Percentiles rank a stretch among this genome's conserved stretches.
These are phyloP conservation scores for Bergia puertoricense DNA, from an alignment of 92 coral and sea anemone genomes.

Conservation along the genomic window DNA sequence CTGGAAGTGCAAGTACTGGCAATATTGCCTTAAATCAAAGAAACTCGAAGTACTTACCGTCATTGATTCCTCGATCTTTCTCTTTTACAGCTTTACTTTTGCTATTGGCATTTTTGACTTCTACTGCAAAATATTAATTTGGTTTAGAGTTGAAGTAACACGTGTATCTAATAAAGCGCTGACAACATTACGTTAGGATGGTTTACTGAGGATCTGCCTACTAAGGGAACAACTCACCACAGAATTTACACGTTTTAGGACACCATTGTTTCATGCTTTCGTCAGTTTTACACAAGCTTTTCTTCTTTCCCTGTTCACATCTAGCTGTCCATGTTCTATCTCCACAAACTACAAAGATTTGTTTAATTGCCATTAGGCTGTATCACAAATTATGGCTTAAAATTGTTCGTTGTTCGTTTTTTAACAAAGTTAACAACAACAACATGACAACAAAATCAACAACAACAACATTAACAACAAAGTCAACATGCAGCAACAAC, in stretches of 20 bases:
- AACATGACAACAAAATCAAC: too few species aligned
- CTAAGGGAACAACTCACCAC: conserved; percentile 1
- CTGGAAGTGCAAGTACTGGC: neutral
- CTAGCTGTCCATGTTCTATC: conserved; percentile 37
- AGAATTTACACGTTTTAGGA: conserved; percentile 22
- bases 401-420: too few species aligned
- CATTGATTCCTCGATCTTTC: neutral
- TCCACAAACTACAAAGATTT: conserved; percentile 11
- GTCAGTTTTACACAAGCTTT: conserved; percentile 21
- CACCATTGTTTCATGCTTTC: conserved; percentile 19
- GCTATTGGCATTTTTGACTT: neutral
- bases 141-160: neutral
- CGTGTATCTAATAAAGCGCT: neutral
- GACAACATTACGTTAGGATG: neutral
- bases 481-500: too few species aligned
- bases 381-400: too few species aligned
- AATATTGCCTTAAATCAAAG: neutral
- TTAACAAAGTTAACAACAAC: too few species aligned
- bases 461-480: too few species aligned
- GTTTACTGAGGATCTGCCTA: neutral
- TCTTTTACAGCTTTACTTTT: neutral
- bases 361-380: too few species aligned
- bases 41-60: neutral
- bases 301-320: conserved; percentile 7
- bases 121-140: neutral